phyloP scores from a whole-genome alignment of 2,888 invertebrate species.

The Xestoiulus laeticollis region DNA sequence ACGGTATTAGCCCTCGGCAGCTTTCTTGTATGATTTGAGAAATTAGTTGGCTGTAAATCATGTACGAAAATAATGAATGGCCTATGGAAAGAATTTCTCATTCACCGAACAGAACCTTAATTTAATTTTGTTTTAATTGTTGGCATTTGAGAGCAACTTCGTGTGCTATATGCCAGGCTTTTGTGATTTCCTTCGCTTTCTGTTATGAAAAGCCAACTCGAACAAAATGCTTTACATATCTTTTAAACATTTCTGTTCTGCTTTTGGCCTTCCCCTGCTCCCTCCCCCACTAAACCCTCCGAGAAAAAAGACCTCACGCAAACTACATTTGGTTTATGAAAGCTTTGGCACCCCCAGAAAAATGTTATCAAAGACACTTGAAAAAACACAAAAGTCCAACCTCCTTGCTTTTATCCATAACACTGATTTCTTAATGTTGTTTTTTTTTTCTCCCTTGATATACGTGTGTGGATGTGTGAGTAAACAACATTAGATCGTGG shows the following conservation, averaged over 20 bases:
- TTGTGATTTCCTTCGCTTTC: slow-evolving; percentile 15
- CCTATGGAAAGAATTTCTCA: slow-evolving; percentile 16
- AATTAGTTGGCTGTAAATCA: slow-evolving; percentile 22
- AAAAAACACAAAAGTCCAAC: slow-evolving; percentile 27
- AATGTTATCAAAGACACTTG: slow-evolving; percentile 37
- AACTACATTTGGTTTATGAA: slow-evolving; percentile 21
- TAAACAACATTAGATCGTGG: slow-evolving; percentile 20
- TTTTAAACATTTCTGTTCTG: slow-evolving; percentile 34
- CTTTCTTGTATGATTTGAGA: not conserved
- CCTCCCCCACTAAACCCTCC: not conserved
- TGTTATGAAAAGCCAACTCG: slow-evolving; percentile 37
- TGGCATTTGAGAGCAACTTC: slow-evolving; percentile 19
- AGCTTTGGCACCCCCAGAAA: not conserved
- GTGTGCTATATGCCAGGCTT: slow-evolving; percentile 1
- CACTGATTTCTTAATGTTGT: slow-evolving; percentile 34
- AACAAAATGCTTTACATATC: slow-evolving; percentile 21
- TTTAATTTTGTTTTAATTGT: slow-evolving; percentile 37
- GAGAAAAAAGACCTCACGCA: slow-evolving; percentile 24
- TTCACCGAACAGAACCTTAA: not conserved
- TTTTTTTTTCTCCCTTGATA: slow-evolving; percentile 2
- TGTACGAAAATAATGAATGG: slow-evolving; percentile 13
- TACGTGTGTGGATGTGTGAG: slow-evolving; percentile 27
- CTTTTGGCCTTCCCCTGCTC: not conserved
- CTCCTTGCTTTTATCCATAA: slow-evolving; percentile 28
- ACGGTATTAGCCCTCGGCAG: not conserved